These are phyloP conservation scores for Arnoldichthys spilopterus DNA, from an alignment of 2,797 vertebrate species.

Conservation along the genomic window DNA sequence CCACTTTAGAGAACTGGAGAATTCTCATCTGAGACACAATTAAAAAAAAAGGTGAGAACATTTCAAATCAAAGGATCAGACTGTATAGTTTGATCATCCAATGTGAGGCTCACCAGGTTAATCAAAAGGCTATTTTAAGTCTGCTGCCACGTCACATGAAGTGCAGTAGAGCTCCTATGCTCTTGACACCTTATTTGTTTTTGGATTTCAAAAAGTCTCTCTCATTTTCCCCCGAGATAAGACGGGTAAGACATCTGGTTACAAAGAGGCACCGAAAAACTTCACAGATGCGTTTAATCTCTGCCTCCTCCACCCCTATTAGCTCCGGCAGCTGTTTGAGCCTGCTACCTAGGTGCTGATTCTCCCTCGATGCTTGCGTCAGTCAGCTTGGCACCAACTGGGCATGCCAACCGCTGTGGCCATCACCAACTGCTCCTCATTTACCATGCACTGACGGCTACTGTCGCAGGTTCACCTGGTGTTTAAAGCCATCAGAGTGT, in stretches of 20 bases:
- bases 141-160: slow-evolving; percentile 54
- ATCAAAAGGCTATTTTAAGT: slow-evolving; percentile 65
- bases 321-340: slow-evolving; percentile 65
- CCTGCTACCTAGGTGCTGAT: slow-evolving; percentile 60
- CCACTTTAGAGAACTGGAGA: too few species aligned
- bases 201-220: slow-evolving; percentile 56
- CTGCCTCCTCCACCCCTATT: slow-evolving; percentile 63
- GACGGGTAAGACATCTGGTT: slow-evolving; percentile 66
- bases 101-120: slow-evolving; percentile 55
- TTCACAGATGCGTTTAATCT: slow-evolving; percentile 70
- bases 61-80: neutral
- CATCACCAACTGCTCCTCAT: slow-evolving; percentile 21
- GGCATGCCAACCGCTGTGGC: neutral
- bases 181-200: slow-evolving; percentile 60
- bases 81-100: neutral
- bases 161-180: slow-evolving; percentile 33
- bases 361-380: slow-evolving; percentile 14
- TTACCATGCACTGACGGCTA: slow-evolving; percentile 21
- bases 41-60: slow-evolving; percentile 8
- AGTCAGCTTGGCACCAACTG: slow-evolving; percentile 29
- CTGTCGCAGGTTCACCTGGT: slow-evolving; percentile 8
- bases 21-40: neutral
- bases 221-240: slow-evolving; percentile 58
- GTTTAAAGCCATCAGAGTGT: slow-evolving; percentile 5
- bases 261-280: slow-evolving; percentile 61